A percentile compares a stretch with the other conserved stretches of the same genome.
Evolutionary conservation across 2,113 vertebrate genomes (phyloP).

Genomic region (Mustelus asterias): DNA sequence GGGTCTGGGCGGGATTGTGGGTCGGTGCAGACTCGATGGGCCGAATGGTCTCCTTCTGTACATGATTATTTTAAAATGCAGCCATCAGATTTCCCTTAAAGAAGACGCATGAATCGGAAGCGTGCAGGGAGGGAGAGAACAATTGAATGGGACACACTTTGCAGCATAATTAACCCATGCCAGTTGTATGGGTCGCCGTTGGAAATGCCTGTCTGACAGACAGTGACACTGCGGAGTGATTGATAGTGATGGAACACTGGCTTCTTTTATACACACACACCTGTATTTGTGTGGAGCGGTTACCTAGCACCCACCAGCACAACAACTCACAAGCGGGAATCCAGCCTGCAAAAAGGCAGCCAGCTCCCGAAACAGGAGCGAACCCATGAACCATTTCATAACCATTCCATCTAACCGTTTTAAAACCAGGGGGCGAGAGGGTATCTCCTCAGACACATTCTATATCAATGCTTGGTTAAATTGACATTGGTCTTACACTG

Average conservation of each 20-base stretch:
- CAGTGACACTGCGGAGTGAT: neutral
- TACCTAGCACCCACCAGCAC: neutral
- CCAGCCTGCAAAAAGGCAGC: neutral
- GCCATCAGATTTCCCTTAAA: neutral
- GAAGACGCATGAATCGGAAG: neutral
- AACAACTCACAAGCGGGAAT: neutral
- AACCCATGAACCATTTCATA: neutral
- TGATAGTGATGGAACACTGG: neutral
- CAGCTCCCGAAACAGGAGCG: neutral
- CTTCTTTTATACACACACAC: slow-evolving; percentile 1
- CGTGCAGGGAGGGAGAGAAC: neutral
- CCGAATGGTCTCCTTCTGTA: too few relatives aligned
- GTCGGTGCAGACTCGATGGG: too few relatives aligned
- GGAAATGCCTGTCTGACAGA: neutral
- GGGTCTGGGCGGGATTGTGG: too few relatives aligned
- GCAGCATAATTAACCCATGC: neutral
- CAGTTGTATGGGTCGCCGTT: neutral
- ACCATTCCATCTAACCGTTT: neutral
- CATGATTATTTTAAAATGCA: neutral
- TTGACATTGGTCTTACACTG: neutral
- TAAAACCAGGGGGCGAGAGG: neutral
- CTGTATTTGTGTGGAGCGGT: neutral
- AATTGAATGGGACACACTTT: neutral
- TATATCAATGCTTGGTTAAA: neutral
- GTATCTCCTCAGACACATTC: neutral